Evolutionary conservation across 2,113 vertebrate genomes (phyloP).

Genomic region (Zosterops hypoxanthus): DNA sequence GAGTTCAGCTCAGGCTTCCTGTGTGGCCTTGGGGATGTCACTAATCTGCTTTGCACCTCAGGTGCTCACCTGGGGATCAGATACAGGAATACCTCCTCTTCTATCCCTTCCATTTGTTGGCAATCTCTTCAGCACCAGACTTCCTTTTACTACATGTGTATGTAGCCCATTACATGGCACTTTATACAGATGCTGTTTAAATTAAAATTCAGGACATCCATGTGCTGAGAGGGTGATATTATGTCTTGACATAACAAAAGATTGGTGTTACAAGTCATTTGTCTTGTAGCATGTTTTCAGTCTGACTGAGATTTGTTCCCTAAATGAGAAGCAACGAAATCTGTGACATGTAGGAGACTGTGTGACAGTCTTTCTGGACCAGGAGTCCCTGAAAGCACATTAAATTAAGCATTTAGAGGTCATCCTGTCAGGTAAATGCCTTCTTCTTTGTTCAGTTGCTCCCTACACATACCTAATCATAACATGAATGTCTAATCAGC

Average conservation of each 20-base stretch:
- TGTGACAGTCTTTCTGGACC: not conserved
- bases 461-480: not conserved
- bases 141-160: not conserved
- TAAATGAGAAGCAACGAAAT: not conserved
- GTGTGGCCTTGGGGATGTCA: not conserved
- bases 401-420: not conserved
- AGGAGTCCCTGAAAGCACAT: not conserved
- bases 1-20: not conserved
- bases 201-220: not conserved
- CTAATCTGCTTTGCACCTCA: not conserved
- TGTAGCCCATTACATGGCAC: not conserved
- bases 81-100: not conserved
- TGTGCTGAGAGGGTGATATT: not conserved
- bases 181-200: not conserved
- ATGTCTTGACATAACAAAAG: not conserved
- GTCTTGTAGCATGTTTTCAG: not conserved
- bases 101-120: not conserved
- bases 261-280: not conserved
- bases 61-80: not conserved
- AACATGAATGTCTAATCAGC: not conserved
- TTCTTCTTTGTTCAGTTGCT: not conserved
- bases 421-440: not conserved
- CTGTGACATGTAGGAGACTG: not conserved
- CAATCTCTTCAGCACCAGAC: not conserved
- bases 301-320: not conserved